Base-by-base conservation (phyloP, 2,797 vertebrate species). In the Mus minutoides region DNA sequence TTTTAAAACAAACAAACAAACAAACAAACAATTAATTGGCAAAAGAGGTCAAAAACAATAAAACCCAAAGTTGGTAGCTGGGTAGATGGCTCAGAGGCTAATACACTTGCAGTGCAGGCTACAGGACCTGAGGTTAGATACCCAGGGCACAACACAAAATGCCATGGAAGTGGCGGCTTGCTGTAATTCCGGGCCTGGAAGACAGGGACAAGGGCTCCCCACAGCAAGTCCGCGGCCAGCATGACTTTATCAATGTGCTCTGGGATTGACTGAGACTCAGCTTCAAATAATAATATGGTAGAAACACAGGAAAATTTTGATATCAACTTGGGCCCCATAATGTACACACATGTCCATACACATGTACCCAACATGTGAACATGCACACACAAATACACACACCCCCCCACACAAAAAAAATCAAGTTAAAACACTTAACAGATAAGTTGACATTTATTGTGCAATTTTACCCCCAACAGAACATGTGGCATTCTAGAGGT, bases 381-480 rank as follows among this genome's bases (percentile, higher is more conserved):
- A n/a, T 10, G 8, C 46, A n/a, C 46, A 67, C 17, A 64, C 82
- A 84, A 26, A 40, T 43, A 11, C 40, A 64, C 29, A 46, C 17
- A 46, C 31, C 22, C 1, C 31, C 40, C 34, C 12, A 34, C 52
- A 56, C 11, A 31, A 37, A 64, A 83, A 86, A 76, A 78, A 52
- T 6, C 69, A 91, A 96, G 40, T 71, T 67, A 73, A 95, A 87
- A 43, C 56, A 97, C 16, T 71, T 97, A 97, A 96, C 97, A 98
- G 98, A 98, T 98, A 98, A 86, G 97, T 96, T 98, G 97, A 98
- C 98, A 98, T 98, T 99, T 99, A 99, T 99, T 98, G 97, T 98
- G 98, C 98, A 98, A 98, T 97, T 98, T 98, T 98, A 97, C 98
- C 97, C 93, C 93, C 98, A 98, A 98, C 98, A 98, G 98, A 98